Evolutionary conservation across 1,140 invertebrate genomes (phyloP).

Genomic region (Latrodectus geometricus): DNA sequence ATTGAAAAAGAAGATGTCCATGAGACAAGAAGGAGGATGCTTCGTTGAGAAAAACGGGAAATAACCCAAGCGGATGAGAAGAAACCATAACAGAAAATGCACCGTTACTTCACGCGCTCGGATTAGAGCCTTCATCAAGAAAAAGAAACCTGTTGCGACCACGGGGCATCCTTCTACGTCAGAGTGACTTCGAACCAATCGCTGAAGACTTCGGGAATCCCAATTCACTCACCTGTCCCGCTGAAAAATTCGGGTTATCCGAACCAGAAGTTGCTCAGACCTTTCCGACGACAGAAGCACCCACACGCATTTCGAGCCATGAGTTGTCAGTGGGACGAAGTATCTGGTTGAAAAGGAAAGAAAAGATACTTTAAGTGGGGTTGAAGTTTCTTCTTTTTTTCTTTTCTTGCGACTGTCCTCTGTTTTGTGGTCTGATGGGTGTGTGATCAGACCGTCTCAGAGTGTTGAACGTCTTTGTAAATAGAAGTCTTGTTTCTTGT

Average conservation of each 20-base stretch:
- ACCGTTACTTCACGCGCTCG: slow-evolving; percentile 48
- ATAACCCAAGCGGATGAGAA: slow-evolving; percentile 31
- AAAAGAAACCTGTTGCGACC: slow-evolving; percentile 51
- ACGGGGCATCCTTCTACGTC: slow-evolving; percentile 32
- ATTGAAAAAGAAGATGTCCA: slow-evolving; percentile 16
- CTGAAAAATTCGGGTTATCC: not conserved
- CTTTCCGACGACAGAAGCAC: slow-evolving; percentile 7
- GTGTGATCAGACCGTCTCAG: slow-evolving; percentile 42
- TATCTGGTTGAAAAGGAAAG: slow-evolving; percentile 5
- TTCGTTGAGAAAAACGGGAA: slow-evolving; percentile 21
- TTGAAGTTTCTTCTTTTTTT: not conserved
- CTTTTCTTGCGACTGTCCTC: not conserved
- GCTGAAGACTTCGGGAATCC: slow-evolving; percentile 12
- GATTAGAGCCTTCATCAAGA: not conserved
- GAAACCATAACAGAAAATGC: not conserved
- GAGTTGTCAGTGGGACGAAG: slow-evolving; percentile 6
- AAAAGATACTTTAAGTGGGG: slow-evolving; percentile 18
- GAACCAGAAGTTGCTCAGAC: slow-evolving; percentile 6
- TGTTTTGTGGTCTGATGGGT: slow-evolving; percentile 30
- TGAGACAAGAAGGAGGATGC: slow-evolving; percentile 36
- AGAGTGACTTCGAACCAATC: slow-evolving; percentile 31
- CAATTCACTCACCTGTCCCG: slow-evolving; percentile 50
- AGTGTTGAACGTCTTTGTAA: slow-evolving; percentile 24
- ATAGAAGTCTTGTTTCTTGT: slow-evolving; percentile 26
- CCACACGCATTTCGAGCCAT: slow-evolving; percentile 16